Evolutionary conservation across 2,113 vertebrate genomes (phyloP), one percentile per base, ranked within the genome.

Genomic region (Nyctereutes procyonoides): DNA sequence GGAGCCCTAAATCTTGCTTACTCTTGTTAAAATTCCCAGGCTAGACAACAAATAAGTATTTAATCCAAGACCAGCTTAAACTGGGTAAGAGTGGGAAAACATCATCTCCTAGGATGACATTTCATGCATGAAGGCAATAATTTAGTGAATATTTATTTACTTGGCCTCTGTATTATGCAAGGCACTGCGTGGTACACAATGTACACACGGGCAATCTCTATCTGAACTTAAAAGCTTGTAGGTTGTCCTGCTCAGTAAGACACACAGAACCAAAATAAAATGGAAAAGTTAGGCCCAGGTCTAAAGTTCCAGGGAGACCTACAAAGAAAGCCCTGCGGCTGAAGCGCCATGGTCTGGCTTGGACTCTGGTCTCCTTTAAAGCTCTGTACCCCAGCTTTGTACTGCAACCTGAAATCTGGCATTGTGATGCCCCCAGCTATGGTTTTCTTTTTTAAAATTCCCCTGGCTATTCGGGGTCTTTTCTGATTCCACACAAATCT

Each of bases 291-390:
- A 43, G 43, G 43, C 43, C 43, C 43, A 43, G 38, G 6, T 43
- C 43, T 43, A 43, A 43, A 43, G 55, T 58, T 94, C 56, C 53
- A 88, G 55, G 35, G 81, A 83, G 17, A 17, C 6, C 53, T 38
- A 53, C 58, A 35, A 89, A 86, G 58, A 35, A 92, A 86, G 58
- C 11, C 80, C 43, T 55, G 1, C 0, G 5, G 53, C 24, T 19
- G 38, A 67, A 62, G 58, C 51, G 38, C 0, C 56, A 62, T 15
- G 17, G 82, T 88, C 63, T 51, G 51, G 48, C n/a, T 79, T 85
- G 87, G 58, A 97, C 88, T 85, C 84, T 51, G 12, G 73, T 82
- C 19, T 63, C 87, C 20, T 4, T 76, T 77, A 93, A 84, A 96
- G 32, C 67, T 69, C 9, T 19, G 32, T 17, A n/a, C 15, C 65